Conservation (phyloP, 2,888 invertebrate genomes). For the Drosophila affinis region DNA sequence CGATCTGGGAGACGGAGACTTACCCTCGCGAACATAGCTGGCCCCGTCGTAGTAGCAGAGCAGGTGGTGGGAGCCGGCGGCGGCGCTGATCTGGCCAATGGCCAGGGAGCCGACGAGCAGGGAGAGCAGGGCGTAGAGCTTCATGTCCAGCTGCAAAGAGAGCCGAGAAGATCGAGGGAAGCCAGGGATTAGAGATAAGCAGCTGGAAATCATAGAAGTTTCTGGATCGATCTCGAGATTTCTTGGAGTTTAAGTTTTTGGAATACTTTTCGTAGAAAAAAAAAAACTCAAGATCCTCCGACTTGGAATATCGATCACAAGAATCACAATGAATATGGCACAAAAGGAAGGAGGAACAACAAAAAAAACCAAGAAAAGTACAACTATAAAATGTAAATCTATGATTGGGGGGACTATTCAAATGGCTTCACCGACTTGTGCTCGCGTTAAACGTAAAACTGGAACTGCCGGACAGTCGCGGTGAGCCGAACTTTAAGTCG, state of each 20-base stretch:
- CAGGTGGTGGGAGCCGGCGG: conserved; percentile 61
- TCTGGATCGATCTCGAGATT: neutral
- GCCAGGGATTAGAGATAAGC: neutral
- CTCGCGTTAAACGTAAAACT: conserved; percentile 68
- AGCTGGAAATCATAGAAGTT: neutral
- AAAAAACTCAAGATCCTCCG: no score
- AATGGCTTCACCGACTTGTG: conserved; percentile 59
- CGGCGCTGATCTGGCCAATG: conserved; percentile 57
- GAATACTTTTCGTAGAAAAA: neutral
- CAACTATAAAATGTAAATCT: neutral
- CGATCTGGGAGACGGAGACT: conserved; percentile 37
- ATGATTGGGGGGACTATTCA: conserved; percentile 9
- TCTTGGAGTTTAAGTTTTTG: neutral
- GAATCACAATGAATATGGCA: neutral
- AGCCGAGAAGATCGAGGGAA: conserved; percentile 19
- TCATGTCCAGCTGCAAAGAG: conserved; percentile 64
- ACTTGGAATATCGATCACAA: neutral
- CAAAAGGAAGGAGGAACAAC: neutral
- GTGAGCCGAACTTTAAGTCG: conserved; percentile 64
- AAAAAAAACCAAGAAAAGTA: neutral
- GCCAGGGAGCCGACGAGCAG: conserved; percentile 69
- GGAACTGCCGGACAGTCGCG: conserved; percentile 65
- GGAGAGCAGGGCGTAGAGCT: conserved; percentile 70
- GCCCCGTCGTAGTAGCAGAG: conserved; percentile 81
- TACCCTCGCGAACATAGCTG: conserved; percentile 82